A percentile compares a stretch with the other conserved stretches of the same genome.
These are phyloP conservation scores for Mystacornis crossleyi DNA, from an alignment of 2,113 vertebrate genomes.

Conservation along the genomic window DNA sequence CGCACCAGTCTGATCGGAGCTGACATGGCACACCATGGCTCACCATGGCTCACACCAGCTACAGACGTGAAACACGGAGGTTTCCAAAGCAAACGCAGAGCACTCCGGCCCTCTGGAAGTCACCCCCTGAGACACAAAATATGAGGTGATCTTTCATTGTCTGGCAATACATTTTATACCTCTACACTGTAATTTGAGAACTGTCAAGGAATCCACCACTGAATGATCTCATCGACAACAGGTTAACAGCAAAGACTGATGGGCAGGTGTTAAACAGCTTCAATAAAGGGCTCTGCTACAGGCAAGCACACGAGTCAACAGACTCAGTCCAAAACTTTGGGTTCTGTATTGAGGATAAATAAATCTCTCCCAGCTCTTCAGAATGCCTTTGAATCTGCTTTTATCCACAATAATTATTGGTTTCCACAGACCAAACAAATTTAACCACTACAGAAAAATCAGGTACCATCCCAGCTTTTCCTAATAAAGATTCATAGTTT, in stretches of 20 bases:
- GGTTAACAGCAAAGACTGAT: not conserved
- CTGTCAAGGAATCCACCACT: not conserved
- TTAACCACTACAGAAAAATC: not conserved
- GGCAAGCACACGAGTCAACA: accelerated
- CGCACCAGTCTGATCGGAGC: not conserved
- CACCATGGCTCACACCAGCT: no score
- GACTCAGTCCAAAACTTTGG: not conserved
- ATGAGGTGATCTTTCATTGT: not conserved
- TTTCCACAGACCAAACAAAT: not conserved
- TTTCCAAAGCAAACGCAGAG: not conserved
- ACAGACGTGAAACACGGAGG: not conserved
- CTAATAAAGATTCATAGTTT: not conserved
- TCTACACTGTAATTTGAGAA: not conserved
- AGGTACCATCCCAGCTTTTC: not conserved
- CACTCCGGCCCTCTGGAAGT: not conserved
- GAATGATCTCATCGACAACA: not conserved
- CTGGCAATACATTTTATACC: not conserved
- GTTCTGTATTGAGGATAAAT: not conserved
- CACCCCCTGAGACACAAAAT: not conserved
- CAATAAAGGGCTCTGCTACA: not conserved
- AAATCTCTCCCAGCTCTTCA: not conserved
- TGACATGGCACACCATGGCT: not conserved
- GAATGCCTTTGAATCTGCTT: not conserved
- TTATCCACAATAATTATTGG: not conserved
- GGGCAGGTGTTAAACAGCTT: not conserved